These are phyloP conservation scores for Calameuta idolon DNA, from an alignment of 2,888 invertebrate genomes.

Conservation along the genomic window DNA sequence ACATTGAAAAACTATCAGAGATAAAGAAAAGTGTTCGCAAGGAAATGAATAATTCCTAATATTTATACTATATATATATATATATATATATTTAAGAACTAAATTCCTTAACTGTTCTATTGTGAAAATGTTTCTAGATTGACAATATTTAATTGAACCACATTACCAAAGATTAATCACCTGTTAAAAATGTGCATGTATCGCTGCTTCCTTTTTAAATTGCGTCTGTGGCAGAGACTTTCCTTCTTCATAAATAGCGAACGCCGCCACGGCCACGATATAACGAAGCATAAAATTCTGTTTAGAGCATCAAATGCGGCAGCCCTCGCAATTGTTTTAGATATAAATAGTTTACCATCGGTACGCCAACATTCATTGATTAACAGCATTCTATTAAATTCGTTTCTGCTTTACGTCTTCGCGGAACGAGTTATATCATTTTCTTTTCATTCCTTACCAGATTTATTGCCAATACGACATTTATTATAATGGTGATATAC, in stretches of 20 bases:
- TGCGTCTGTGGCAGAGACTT: background rate
- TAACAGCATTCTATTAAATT: conserved; percentile 4
- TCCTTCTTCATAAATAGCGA: background rate
- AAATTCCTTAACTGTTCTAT: background rate
- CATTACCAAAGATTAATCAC: background rate
- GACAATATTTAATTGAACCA: background rate
- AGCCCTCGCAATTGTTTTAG: background rate
- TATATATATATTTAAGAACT: background rate
- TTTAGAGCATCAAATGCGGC: background rate
- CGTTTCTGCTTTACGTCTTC: conserved; percentile 1
- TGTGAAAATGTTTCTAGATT: background rate
- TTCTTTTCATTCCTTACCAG: background rate
- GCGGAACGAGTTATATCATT: background rate
- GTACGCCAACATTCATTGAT: background rate
- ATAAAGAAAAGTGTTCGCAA: conserved; percentile 50
- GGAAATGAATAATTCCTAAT: conserved; percentile 31
- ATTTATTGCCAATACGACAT: background rate
- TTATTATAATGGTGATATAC: background rate
- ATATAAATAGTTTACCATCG: background rate
- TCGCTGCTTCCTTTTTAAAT: background rate
- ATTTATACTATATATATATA: background rate
- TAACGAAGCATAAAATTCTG: background rate
- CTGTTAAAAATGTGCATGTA: background rate
- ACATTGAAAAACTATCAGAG: conserved; percentile 44
- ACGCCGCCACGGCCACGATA: background rate